Conservation (phyloP, 2,113 vertebrate species). For the Python bivittatus region DNA sequence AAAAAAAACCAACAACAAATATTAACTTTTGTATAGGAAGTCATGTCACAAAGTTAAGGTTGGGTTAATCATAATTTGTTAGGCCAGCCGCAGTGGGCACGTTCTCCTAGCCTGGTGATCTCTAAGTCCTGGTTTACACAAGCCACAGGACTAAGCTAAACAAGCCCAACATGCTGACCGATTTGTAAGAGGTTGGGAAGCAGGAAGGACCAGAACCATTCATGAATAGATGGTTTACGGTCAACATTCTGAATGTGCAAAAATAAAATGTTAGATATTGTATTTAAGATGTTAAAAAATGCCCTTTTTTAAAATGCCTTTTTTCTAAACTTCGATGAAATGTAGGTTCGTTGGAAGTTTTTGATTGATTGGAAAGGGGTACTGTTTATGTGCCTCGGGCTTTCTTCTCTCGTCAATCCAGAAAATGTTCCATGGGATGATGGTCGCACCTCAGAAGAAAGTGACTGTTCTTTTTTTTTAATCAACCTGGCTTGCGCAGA, state of each 20-base stretch:
- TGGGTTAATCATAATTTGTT: background rate
- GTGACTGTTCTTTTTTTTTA: background rate
- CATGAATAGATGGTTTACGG: too few species aligned
- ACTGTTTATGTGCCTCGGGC: background rate
- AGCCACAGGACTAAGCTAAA: too few species aligned
- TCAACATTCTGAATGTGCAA: background rate
- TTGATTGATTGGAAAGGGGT: background rate
- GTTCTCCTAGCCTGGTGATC: background rate
- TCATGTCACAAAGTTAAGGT: background rate
- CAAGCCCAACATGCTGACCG: too few species aligned
- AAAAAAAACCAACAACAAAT: too few species aligned
- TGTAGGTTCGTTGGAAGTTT: rapidly evolving
- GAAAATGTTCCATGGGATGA: background rate
- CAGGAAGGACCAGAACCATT: background rate
- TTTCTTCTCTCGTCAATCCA: background rate
- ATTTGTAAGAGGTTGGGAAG: too few species aligned
- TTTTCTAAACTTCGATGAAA: background rate
- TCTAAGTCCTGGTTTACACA: background rate
- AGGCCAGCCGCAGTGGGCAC: background rate
- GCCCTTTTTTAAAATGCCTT: background rate
- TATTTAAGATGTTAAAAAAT: background rate
- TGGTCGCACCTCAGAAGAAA: too few species aligned
- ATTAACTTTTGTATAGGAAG: background rate
- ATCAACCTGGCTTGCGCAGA: background rate
- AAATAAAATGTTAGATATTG: rapidly evolving